phyloP scores from a whole-genome alignment of 1,140 invertebrate genomes.

The Acyrthosiphon pisum region DNA sequence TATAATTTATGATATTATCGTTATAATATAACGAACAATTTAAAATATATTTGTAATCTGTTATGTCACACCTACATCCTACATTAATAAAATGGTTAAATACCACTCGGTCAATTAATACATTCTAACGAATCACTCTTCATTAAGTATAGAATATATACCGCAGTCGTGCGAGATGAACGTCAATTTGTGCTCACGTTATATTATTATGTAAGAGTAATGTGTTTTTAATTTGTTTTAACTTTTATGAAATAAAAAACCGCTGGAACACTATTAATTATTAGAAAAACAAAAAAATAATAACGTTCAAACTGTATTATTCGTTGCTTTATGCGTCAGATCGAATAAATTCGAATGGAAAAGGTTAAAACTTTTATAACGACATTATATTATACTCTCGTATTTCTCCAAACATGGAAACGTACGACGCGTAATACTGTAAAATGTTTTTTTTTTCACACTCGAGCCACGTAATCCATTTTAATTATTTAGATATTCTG shows the following conservation, averaged over 20 bases:
- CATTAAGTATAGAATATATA: neutral
- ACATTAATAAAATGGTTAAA: constrained; percentile 21
- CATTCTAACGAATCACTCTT: constrained; percentile 37
- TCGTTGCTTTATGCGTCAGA: neutral
- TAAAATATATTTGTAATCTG: neutral
- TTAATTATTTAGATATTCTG: neutral
- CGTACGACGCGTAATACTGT: neutral
- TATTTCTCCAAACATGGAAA: neutral
- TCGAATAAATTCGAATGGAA: neutral
- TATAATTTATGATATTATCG: neutral
- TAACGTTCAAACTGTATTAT: neutral
- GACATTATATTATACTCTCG: neutral
- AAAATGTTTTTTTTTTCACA: neutral
- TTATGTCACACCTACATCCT: neutral
- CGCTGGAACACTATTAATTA: neutral
- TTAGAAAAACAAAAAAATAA: neutral
- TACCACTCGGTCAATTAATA: constrained; percentile 38
- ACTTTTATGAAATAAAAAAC: constrained; percentile 12
- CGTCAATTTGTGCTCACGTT: neutral
- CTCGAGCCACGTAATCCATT: neutral
- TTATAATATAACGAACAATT: neutral
- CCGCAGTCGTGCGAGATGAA: neutral
- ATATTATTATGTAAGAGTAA: neutral
- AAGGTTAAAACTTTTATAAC: constrained; percentile 12
- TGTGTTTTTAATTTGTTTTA: constrained; percentile 44